Conservation (phyloP, 2,113 vertebrate species). For the Oriolus oriolus region DNA sequence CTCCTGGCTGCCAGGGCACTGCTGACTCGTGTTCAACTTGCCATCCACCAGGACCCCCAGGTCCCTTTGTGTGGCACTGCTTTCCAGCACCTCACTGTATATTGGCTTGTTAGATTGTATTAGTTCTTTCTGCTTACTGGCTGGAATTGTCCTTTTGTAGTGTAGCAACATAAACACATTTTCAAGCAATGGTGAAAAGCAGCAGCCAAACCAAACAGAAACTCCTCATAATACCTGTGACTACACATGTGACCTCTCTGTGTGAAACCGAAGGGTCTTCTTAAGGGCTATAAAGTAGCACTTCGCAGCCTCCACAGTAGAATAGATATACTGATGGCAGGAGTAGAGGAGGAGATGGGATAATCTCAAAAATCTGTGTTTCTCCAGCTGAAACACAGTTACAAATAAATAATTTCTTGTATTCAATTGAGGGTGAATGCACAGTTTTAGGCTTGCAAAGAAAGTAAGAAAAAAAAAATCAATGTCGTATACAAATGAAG, state of each 20-base stretch:
- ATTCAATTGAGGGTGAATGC: neutral
- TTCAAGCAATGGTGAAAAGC: neutral
- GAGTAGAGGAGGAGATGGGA: neutral
- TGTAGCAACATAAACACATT: neutral
- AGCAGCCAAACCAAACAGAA: neutral
- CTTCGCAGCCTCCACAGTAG: neutral
- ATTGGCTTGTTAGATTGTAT: neutral
- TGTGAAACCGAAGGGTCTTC: neutral
- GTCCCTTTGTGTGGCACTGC: fast-evolving
- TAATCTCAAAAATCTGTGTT: neutral
- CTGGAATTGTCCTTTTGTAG: neutral
- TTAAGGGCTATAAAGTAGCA: neutral
- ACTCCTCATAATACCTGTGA: neutral
- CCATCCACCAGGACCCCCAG: fast-evolving
- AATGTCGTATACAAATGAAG: neutral
- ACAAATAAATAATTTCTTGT: neutral
- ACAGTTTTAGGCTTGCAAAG: neutral
- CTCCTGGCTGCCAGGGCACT: neutral
- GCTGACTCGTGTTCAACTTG: fast-evolving
- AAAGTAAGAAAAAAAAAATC: neutral
- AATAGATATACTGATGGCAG: neutral
- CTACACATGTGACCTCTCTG: neutral
- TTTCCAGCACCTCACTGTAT: neutral
- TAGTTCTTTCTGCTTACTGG: neutral
- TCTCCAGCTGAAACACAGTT: neutral